Percentiles rank a stretch among this genome's conserved stretches.
These are phyloP conservation scores for Zygothrica quintamaculata DNA, from an alignment of 2,888 invertebrate species.

Conservation along the genomic window DNA sequence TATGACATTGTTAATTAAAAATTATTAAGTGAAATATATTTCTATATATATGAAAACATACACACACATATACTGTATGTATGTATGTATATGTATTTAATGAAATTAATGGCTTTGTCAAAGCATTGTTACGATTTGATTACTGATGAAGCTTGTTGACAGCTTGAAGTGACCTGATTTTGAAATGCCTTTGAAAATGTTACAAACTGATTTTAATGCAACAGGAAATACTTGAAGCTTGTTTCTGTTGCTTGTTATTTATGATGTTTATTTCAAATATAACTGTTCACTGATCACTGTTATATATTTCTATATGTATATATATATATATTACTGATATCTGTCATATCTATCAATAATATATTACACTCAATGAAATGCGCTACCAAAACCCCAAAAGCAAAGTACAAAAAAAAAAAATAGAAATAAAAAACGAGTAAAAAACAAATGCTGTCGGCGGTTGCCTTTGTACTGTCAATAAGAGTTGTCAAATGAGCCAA, in stretches of 20 bases:
- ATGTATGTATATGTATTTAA: too few relatives aligned
- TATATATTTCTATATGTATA: too few relatives aligned
- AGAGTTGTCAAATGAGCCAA: conserved; percentile 53
- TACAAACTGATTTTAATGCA: neutral
- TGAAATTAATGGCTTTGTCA: conserved; percentile 40
- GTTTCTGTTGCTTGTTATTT: conserved; percentile 41
- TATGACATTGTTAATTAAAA: conserved; percentile 43
- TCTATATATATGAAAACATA: too few relatives aligned
- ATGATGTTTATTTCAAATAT: conserved; percentile 35
- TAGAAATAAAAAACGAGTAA: too few relatives aligned
- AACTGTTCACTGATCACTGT: conserved; percentile 49
- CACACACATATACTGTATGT: too few relatives aligned
- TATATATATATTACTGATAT: conserved; percentile 53
- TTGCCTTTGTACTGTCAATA: conserved; percentile 56
- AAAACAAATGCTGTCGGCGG: conserved; percentile 26
- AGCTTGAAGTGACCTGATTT: conserved; percentile 52
- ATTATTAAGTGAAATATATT: conserved; percentile 21
- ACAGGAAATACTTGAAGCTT: conserved; percentile 9
- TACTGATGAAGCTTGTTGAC: conserved; percentile 24
- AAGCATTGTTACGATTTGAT: too few relatives aligned
- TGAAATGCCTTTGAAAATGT: conserved; percentile 2
- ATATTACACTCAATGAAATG: conserved; percentile 58
- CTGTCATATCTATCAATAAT: conserved; percentile 64
- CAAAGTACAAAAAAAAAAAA: too few relatives aligned
- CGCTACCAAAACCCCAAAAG: too few relatives aligned